These are phyloP conservation scores for Tragulus kanchil DNA, from an alignment of 2,113 vertebrate genomes.

Conservation along the genomic window DNA sequence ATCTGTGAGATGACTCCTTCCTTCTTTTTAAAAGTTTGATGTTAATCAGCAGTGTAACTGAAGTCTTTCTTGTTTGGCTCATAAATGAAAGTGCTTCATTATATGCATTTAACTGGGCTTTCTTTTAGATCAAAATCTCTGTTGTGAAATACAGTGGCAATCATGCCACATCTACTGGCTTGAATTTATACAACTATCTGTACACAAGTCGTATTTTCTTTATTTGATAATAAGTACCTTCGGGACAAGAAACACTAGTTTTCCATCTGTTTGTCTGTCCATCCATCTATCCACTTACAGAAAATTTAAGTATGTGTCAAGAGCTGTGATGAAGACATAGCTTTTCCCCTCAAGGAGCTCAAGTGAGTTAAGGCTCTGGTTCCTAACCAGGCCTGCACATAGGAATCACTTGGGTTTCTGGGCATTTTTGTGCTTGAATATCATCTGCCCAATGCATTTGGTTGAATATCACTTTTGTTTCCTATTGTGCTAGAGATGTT, in stretches of 20 bases:
- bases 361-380: not conserved
- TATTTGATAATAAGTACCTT: not conserved
- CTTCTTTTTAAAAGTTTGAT: constrained; percentile 63
- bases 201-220: constrained; percentile 4
- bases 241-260: not conserved
- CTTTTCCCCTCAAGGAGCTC: not conserved
- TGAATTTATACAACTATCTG: not conserved
- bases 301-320: not conserved
- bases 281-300: not conserved
- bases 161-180: not conserved
- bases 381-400: not conserved
- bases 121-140: constrained; percentile 66
- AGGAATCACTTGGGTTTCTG: not conserved
- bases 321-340: not conserved
- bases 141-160: constrained; percentile 33
- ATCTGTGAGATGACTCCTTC: constrained; percentile 54
- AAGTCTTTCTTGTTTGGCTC: constrained; percentile 65
- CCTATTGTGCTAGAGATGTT: not conserved
- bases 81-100: constrained; percentile 54
- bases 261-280: not conserved
- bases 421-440: not conserved
- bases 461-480: constrained; percentile 9
- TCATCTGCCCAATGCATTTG: not conserved
- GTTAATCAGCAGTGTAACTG: constrained; percentile 57
- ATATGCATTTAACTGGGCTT: constrained; percentile 53